Base-by-base conservation (phyloP, 2,797 vertebrate genomes). In the Hybognathus amarus region DNA sequence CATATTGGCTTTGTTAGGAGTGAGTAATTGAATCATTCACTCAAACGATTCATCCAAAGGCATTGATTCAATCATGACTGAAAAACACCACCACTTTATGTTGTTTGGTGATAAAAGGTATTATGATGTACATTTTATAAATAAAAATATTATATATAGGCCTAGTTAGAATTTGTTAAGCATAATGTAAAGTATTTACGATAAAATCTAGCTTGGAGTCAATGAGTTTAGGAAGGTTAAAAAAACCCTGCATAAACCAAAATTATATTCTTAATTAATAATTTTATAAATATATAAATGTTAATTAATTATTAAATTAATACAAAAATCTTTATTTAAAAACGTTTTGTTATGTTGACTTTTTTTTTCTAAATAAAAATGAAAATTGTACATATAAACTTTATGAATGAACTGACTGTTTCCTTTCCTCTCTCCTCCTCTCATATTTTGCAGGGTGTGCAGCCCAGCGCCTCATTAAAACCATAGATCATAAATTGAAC, bases 401-500 rank as follows among this genome's bases (percentile, higher is more conserved):
- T 83, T 42, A 77, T 77, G 40, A 69, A 83, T 68, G 67, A 64
- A 20, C 70, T 12, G 20, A 59, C 54, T 69, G 40, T 12, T 42
- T 77, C 24, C 38, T 64, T 64, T 30, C n/a, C 45, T 4, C 64
- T 79, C 77, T 52, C 42, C 27, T 77, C 76, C 59, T 66, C 61
- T 67, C 61, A 50, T 52, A 67, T 82, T 77, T 70, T 36, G 47
- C 64, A n/a, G 73, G 73, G 50, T 83, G 33, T 79, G 81, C 59
- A 69, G 45, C 54, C 68, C 84, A 63, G 54, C 13, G 73, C 54
- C 74, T 84, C 74, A 71, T 81, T 87, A 77, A 87, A 83, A 84
- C 82, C 80, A 74, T 63, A 81, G 70, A 88, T 87, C 83, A 83
- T 81, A 85, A 85, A 84, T 85, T 66, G 83, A 80, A 79, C 76